A percentile compares a stretch with the other conserved stretches of the same genome.
Conservation (phyloP, 2,797 vertebrate species). For the Pseudochirops corinnae region DNA sequence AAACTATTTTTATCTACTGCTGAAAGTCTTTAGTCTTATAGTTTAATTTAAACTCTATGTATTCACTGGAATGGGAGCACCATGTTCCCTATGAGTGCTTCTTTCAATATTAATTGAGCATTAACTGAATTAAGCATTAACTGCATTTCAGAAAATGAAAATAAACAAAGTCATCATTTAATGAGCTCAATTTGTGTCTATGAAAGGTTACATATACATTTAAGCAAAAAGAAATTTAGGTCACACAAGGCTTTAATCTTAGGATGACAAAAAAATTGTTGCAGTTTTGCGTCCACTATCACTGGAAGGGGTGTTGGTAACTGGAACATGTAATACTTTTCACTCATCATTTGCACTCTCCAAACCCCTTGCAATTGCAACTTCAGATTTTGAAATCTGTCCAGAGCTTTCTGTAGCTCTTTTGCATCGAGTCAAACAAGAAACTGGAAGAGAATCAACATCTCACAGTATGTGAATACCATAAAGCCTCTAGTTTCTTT, state of each 20-base stretch:
- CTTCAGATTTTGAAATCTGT: slow-evolving; percentile 37
- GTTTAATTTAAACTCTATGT: slow-evolving; percentile 57
- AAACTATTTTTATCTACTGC: slow-evolving; percentile 36
- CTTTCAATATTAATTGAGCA: slow-evolving; percentile 73
- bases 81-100: slow-evolving; percentile 35
- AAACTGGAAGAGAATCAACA: slow-evolving; percentile 11
- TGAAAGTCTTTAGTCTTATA: slow-evolving; percentile 37
- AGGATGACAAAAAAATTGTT: slow-evolving; percentile 37
- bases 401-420: not conserved
- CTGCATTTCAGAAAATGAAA: slow-evolving; percentile 66
- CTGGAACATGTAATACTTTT: not conserved
- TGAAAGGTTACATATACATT: slow-evolving; percentile 32
- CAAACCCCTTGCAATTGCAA: slow-evolving; percentile 37
- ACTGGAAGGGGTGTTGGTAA: not conserved
- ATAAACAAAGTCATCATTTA: slow-evolving; percentile 58
- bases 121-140: slow-evolving; percentile 73
- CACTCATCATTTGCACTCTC: slow-evolving; percentile 10
- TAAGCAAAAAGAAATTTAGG: slow-evolving; percentile 47
- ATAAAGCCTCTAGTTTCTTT: not conserved
- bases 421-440: not conserved
- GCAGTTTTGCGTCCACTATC: not conserved
- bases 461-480: not conserved
- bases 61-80: slow-evolving; percentile 3
- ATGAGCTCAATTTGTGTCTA: slow-evolving; percentile 36
- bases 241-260: slow-evolving; percentile 48